Percentiles rank a stretch among this genome's conserved stretches.
These are phyloP conservation scores for Rotaria magnacalcarata DNA, from an alignment of 2,888 invertebrate genomes.

Conservation along the genomic window DNA sequence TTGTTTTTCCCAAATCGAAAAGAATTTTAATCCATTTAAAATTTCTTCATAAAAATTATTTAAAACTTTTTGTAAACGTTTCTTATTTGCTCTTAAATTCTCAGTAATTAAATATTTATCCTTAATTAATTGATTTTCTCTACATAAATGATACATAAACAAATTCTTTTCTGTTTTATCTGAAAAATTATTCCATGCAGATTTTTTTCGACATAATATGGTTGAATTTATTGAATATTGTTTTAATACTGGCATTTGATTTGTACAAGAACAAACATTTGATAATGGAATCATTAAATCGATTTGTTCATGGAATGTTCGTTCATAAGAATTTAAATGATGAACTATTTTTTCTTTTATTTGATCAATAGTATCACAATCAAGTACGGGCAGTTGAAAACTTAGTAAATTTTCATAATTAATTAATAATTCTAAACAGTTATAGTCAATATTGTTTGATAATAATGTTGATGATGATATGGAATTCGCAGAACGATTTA, in stretches of 20 bases:
- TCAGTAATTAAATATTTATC: neutral
- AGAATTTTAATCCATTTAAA: neutral
- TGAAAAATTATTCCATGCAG: neutral
- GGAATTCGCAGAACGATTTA: neutral
- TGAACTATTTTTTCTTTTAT: neutral
- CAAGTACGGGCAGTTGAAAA: neutral
- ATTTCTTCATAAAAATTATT: neutral
- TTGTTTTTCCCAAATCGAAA: neutral
- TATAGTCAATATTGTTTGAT: neutral
- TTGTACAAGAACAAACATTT: neutral
- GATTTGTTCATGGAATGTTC: neutral
- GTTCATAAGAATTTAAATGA: neutral
- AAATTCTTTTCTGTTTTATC: neutral
- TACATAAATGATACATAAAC: slow-evolving; percentile 1
- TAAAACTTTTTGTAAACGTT: neutral
- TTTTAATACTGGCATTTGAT: neutral
- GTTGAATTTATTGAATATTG: neutral
- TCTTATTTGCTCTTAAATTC: neutral
- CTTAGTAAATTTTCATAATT: neutral
- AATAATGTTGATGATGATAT: neutral
- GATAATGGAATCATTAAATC: neutral
- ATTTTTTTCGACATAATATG: neutral
- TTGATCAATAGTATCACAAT: slow-evolving; percentile 30
- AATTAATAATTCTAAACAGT: neutral
- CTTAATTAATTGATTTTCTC: neutral